Percentiles rank a stretch among this genome's conserved stretches.
Conservation (phyloP, 1,140 invertebrate species). For the Sycobia sp. region DNA sequence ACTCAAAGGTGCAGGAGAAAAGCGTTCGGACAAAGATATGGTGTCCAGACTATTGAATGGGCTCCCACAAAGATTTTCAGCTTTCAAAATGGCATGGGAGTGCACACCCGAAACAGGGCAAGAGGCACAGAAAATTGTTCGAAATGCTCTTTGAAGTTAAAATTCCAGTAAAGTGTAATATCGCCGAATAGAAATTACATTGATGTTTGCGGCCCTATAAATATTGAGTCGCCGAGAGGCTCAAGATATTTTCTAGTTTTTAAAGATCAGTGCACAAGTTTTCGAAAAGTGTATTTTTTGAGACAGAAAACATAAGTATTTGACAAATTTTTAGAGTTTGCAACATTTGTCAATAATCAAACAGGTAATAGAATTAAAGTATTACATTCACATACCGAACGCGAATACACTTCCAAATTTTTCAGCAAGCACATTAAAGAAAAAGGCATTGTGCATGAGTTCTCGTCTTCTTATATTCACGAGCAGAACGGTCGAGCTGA, state of each 20-base stretch:
- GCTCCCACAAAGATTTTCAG: too few species aligned
- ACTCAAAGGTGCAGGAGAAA: too few species aligned
- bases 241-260: constrained; percentile 27
- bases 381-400: constrained; percentile 38
- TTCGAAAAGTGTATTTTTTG: constrained; percentile 42
- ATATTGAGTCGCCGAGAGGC: too few species aligned
- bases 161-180: too few species aligned
- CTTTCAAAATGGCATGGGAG: too few species aligned
- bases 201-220: too few species aligned
- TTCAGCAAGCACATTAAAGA: constrained; percentile 21
- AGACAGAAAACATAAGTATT: constrained; percentile 44
- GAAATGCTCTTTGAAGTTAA: too few species aligned
- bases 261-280: constrained; percentile 39
- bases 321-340: constrained; percentile 38
- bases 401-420: constrained; percentile 31
- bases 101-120: too few species aligned
- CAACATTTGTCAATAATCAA: constrained; percentile 31
- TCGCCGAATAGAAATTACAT: too few species aligned
- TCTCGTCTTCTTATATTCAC: constrained; percentile 46
- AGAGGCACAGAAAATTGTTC: too few species aligned
- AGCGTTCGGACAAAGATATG: too few species aligned
- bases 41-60: too few species aligned
- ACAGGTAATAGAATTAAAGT: constrained; percentile 33
- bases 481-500: constrained; percentile 55
- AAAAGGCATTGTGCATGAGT: constrained; percentile 27